Evolutionary conservation across 2,113 vertebrate genomes (phyloP), one percentile per base, ranked within the genome.

Genomic region (Aleadryas rufinucha): DNA sequence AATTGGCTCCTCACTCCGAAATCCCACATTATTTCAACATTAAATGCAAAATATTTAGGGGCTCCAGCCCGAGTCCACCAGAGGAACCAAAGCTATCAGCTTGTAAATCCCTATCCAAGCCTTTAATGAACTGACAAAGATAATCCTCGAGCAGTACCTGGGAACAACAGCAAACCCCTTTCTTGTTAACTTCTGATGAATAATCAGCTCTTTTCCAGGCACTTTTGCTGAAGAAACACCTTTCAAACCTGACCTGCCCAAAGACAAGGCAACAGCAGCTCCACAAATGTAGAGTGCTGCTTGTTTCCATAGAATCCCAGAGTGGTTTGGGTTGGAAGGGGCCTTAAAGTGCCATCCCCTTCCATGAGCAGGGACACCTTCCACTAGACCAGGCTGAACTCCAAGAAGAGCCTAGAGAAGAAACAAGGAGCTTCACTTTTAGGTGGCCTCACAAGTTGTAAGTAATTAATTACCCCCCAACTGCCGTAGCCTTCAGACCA

Each of bases 251-350:
- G 5, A 52, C 6, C 35, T 39, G 13, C 39, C 12, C 68, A 30
- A 2, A 42, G 23, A 54, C 4, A 44, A 76, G 37, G 44, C 21
- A 80, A 44, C 0, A 66, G 72, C 56, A 87, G 10, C 42, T 52
- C 30, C 16, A 31, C 7, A 35, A 24, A 64, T 0, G 21, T 1
- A 1, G 16, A 42, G 49, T 4, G 27, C 42, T 1, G 11, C 33
- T 33, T 54, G 21, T 54, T 64, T 22, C 26, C 50, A 27, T 0
- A 27, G 59, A 72, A 37, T 65, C 30, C 47, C 47, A 41, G 19
- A 30, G 24, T 7, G 23, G 59, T 37, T 57, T 42, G 50, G 1
- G 26, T 2, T 42, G 57, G 31, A 80, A 71, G 31, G 41, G 21
- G 17, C 20, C 20, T 56, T 41, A 30, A 42, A 56, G 35, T 80